These are phyloP conservation scores for Lasioglossum figueresi DNA, from an alignment of 2,888 invertebrate genomes.

Conservation along the genomic window DNA sequence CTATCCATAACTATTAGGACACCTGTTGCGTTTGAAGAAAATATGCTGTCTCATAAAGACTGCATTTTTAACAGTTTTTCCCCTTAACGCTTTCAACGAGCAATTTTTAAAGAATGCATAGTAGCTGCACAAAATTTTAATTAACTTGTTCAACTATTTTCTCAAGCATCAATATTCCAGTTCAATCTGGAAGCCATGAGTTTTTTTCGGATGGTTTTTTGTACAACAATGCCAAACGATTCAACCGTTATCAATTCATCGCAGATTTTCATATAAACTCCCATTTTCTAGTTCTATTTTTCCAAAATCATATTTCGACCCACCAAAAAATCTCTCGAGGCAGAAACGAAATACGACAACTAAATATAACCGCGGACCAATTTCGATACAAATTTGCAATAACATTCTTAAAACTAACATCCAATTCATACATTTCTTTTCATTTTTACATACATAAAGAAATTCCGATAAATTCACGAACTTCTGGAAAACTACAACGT, in stretches of 20 bases:
- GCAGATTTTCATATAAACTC: neutral
- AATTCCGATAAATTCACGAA: neutral
- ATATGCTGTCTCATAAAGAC: neutral
- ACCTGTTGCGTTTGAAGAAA: constrained; percentile 9
- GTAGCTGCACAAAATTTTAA: too few species aligned
- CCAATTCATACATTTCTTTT: too few species aligned
- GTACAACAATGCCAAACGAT: neutral
- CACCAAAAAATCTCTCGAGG: neutral
- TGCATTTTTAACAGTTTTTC: neutral
- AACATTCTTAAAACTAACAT: neutral
- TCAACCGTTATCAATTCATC: neutral
- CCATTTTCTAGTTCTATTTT: neutral
- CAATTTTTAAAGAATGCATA: neutral
- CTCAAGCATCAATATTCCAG: neutral
- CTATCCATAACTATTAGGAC: neutral
- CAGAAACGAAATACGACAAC: neutral
- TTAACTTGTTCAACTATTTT: too few species aligned
- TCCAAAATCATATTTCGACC: neutral
- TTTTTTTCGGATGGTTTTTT: neutral
- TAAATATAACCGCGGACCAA: neutral
- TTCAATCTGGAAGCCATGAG: neutral
- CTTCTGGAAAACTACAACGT: neutral
- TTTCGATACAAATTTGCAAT: neutral
- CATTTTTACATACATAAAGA: neutral
- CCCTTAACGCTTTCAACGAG: neutral